Evolutionary conservation across 2,888 invertebrate species (phyloP), one percentile per base, ranked within the genome.

Genomic region (Diaprepes abbreviatus): DNA sequence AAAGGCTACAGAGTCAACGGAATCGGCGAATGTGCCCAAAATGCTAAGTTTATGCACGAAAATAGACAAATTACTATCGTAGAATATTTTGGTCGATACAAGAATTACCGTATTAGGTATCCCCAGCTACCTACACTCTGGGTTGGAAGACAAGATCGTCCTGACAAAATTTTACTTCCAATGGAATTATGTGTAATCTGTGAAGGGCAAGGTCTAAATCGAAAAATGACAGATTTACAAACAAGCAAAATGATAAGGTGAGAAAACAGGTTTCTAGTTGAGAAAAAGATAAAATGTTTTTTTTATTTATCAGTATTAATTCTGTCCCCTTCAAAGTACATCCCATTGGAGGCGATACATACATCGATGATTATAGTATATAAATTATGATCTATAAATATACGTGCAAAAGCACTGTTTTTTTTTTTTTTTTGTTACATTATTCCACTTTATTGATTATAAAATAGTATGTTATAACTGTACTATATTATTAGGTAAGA

Each of bases 121-220:
- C 93, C 94, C 0, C 82, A 92, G 48, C 83, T 95, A 62, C 96
- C 94, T 16, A 95, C 95, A 77, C 82, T 99, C 40, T 93, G 93
- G 89, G 95, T 97, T 2, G 84, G 84, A 3, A 75, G 74, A 24
- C 70, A 38, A 40, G 58, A 74, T 6, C 72, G 82, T n/a, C 82
- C 85, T 9, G 92, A 90, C 77, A 89, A 87, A 70, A 92, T 95
- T 50, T 90, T 90, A 76, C 86, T 97, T 63, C 98, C 98, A 0
- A 84, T 92, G 36, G 98, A 98, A 85, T 86, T 96, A 6, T 92
- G 96, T 78, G 87, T 87, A 6, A 90, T 98, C 16, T 86, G 91
- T 0, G 87, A 88, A 36, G 95, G 94, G 0, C 97, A 98, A 82
- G 78, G 84, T 0, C 89, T 92, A 60, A 91, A 91, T 76, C 88